phyloP scores from a whole-genome alignment of 2,888 invertebrate genomes.

The Phortica magna region DNA sequence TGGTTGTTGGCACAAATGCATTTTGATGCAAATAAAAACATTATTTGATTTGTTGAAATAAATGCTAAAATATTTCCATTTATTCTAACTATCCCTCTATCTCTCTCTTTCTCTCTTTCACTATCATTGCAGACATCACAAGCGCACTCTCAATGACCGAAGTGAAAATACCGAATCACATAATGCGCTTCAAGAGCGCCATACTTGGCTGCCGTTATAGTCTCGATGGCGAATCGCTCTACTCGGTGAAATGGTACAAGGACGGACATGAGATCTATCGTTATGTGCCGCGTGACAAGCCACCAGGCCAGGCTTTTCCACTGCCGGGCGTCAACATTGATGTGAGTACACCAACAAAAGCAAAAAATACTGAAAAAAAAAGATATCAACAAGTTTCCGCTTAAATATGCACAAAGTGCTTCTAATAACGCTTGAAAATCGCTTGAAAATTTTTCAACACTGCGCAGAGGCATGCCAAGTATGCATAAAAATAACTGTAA shows the following conservation, averaged over 20 bases:
- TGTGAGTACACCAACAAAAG: slow-evolving; percentile 81
- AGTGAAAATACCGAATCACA: slow-evolving; percentile 89
- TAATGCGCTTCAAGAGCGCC: slow-evolving; percentile 87
- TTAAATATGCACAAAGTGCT: background rate
- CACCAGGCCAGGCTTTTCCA: slow-evolving; percentile 88
- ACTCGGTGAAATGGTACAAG: slow-evolving; percentile 96
- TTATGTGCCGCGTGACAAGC: slow-evolving; percentile 89
- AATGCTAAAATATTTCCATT: slow-evolving; percentile 24
- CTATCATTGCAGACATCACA: slow-evolving; percentile 78
- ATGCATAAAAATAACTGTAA: slow-evolving; percentile 19
- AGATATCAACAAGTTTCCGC: slow-evolving; percentile 52
- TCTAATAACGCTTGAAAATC: slow-evolving; percentile 4
- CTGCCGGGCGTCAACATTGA: slow-evolving; percentile 91
- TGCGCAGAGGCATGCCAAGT: background rate
- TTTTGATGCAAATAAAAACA: slow-evolving; percentile 2
- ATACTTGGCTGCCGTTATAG: slow-evolving; percentile 90
- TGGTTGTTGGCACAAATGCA: background rate
- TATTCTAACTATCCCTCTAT: background rate
- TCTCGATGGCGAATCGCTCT: slow-evolving; percentile 88
- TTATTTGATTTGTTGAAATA: slow-evolving; percentile 11
- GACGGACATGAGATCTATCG: slow-evolving; percentile 93
- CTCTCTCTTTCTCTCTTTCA: slow-evolving; percentile 9
- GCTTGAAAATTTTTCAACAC: background rate
- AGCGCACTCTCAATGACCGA: slow-evolving; percentile 85
- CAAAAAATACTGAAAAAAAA: background rate